phyloP scores from a whole-genome alignment of 2,797 vertebrate genomes.

The Dipus sagitta region DNA sequence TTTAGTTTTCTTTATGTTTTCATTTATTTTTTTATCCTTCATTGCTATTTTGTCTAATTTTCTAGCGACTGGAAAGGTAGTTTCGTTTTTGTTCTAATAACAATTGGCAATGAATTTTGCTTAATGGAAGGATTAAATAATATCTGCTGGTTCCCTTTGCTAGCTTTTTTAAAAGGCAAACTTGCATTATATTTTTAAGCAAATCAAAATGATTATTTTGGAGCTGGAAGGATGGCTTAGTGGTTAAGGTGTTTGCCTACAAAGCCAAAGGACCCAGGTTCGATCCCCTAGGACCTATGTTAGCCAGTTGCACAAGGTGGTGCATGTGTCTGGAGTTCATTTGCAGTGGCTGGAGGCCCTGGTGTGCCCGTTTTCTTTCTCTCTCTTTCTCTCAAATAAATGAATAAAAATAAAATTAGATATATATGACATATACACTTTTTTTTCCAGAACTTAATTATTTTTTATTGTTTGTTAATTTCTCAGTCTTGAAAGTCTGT shows the following conservation, averaged over 20 bases:
- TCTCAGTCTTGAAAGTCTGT: not conserved
- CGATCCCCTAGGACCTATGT: too few species aligned
- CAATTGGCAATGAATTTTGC: not conserved
- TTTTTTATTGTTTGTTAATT: not conserved
- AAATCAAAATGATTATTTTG: not conserved
- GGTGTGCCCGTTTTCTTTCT: too few species aligned
- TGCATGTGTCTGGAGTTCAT: too few species aligned
- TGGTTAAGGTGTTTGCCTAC: too few species aligned
- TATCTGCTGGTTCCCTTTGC: not conserved
- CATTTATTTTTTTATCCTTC: conserved; percentile 5
- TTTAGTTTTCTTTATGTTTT: conserved; percentile 16
- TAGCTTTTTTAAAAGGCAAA: not conserved
- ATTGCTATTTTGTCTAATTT: conserved; percentile 22
- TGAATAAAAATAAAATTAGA: not conserved
- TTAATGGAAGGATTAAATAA: conserved; percentile 30
- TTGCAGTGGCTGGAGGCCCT: too few species aligned
- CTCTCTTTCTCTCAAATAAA: too few species aligned
- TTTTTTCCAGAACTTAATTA: not conserved
- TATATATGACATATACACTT: not conserved
- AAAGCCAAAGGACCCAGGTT: too few species aligned
- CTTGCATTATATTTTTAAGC: not conserved
- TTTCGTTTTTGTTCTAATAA: conserved; percentile 24
- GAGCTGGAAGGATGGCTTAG: too few species aligned
- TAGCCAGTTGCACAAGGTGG: too few species aligned
- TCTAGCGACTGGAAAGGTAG: conserved; percentile 6